Percentiles rank a stretch among this genome's conserved stretches.
phyloP scores from a whole-genome alignment of 2,797 vertebrate species.

The Peromyscus aztecus region DNA sequence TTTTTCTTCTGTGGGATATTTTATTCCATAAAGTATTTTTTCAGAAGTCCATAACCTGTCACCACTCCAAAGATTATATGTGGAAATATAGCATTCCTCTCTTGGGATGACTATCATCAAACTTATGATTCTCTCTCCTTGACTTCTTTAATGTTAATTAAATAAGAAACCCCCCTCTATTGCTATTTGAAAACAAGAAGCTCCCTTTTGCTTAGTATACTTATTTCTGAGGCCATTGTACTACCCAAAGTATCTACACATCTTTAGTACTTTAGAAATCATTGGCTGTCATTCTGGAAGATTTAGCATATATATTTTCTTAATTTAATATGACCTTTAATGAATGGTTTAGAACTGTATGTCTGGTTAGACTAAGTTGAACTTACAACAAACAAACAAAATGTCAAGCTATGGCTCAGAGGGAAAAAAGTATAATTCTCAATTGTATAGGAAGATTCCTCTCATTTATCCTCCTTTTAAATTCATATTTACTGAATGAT shows the following conservation, averaged over 20 bases:
- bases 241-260: background rate
- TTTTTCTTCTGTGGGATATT: background rate
- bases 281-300: background rate
- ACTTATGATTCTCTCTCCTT: background rate
- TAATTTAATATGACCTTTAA: background rate
- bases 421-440: background rate
- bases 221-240: background rate
- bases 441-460: background rate
- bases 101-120: background rate
- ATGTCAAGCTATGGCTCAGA: background rate
- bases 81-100: background rate
- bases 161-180: background rate
- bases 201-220: background rate
- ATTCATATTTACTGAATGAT: background rate
- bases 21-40: background rate
- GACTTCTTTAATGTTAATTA: background rate
- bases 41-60: background rate
- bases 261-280: background rate
- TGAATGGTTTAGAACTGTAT: background rate
- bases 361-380: background rate
- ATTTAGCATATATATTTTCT: background rate
- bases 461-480: background rate
- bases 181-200: background rate
- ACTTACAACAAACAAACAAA: background rate
- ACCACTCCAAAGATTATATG: background rate